phyloP scores from a whole-genome alignment of 2,888 invertebrate species.

The Sinotaia quadrata region DNA sequence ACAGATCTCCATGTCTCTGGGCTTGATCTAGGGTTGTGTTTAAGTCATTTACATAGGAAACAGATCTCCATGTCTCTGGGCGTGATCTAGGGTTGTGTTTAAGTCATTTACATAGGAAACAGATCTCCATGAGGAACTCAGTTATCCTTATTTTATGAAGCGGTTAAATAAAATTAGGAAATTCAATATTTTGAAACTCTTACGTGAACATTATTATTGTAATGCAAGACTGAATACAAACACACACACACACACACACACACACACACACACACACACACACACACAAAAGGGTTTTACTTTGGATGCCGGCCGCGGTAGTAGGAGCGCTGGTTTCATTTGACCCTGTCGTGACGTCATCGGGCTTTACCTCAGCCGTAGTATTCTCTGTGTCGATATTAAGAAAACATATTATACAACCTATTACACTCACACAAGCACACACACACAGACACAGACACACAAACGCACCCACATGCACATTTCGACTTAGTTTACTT shows the following conservation, averaged over 20 bases:
- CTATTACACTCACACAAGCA: neutral
- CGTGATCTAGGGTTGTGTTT: no score
- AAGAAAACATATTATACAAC: neutral
- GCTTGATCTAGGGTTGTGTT: no score
- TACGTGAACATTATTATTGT: no score
- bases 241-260: neutral
- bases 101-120: no score
- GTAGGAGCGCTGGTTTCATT: neutral
- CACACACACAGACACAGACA: neutral
- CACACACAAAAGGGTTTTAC: neutral
- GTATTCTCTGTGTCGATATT: neutral
- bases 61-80: no score
- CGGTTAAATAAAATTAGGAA: no score
- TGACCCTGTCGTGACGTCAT: neutral
- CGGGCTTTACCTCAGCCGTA: neutral
- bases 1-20: no score
- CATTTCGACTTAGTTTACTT: neutral
- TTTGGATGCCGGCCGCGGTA: neutral
- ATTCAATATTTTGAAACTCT: no score
- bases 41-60: no score
- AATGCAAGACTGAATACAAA: no score
- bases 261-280: neutral
- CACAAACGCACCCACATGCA: slow-evolving; percentile 4
- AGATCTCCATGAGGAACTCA: no score
- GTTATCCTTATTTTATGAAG: no score